Evolutionary conservation across 2,888 invertebrate genomes (phyloP).

Genomic region (Rhagonycha fulva): DNA sequence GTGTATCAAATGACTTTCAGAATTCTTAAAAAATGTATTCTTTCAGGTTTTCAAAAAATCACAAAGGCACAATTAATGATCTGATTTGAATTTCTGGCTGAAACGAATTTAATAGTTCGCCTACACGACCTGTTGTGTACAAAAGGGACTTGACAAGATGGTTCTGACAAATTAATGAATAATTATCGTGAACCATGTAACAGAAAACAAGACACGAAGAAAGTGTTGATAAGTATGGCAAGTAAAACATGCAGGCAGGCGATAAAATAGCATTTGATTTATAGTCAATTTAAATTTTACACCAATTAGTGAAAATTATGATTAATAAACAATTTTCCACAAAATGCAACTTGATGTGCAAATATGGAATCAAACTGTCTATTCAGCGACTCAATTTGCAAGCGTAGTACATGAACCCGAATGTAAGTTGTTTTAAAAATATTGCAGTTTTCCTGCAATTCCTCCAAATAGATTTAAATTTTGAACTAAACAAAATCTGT

Average conservation of each 20-base stretch:
- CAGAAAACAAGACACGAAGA: neutral
- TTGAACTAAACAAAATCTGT: neutral
- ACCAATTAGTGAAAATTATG: neutral
- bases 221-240: neutral
- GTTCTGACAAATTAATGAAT: neutral
- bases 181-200: neutral
- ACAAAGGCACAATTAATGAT: neutral
- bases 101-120: neutral
- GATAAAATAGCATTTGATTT: neutral
- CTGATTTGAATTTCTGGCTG: neutral
- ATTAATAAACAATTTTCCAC: neutral
- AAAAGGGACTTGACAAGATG: neutral
- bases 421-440: neutral
- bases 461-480: neutral
- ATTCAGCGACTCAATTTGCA: neutral
- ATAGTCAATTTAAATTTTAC: neutral
- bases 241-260: neutral
- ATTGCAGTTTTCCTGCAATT: neutral
- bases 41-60: neutral
- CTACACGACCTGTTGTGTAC: neutral
- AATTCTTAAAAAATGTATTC: neutral
- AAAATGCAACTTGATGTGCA: neutral
- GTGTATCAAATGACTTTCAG: neutral
- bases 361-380: neutral
- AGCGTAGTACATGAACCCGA: neutral